These are phyloP conservation scores for Dreissena rostriformis DNA, from an alignment of 1,140 invertebrate species.

Conservation along the genomic window DNA sequence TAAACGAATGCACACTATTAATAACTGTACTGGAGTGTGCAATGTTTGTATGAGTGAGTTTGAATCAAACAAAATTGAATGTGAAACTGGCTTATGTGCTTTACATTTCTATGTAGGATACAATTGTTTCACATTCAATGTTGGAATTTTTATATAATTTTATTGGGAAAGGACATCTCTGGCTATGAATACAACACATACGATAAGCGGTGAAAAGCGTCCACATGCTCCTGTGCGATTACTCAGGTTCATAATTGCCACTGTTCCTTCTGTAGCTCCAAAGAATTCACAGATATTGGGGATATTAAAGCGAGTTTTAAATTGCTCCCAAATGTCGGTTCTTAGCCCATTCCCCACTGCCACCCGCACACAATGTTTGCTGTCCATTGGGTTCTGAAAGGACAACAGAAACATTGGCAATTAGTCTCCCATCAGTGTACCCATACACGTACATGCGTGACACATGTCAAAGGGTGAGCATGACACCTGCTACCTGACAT, in stretches of 20 bases:
- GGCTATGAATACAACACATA: constrained; percentile 37
- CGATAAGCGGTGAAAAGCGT: constrained; percentile 66
- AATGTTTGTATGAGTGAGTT: too few relatives aligned
- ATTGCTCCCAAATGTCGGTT: constrained; percentile 96
- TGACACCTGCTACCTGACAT: too few relatives aligned
- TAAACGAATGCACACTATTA: too few relatives aligned
- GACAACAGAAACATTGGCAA: constrained; percentile 20
- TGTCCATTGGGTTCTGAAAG: constrained; percentile 63
- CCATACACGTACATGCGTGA: too few relatives aligned
- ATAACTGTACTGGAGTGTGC: too few relatives aligned
- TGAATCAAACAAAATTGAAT: too few relatives aligned
- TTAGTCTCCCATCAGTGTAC: too few relatives aligned
- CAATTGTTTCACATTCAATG: not conserved
- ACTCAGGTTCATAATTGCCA: constrained; percentile 85
- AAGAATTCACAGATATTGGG: constrained; percentile 94
- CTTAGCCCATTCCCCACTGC: constrained; percentile 86
- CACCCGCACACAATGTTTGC: constrained; percentile 56
- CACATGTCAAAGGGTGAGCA: too few relatives aligned
- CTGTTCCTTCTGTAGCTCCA: constrained; percentile 97
- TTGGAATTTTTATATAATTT: not conserved
- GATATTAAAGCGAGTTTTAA: constrained; percentile 92
- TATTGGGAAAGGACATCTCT: not conserved
- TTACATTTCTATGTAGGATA: too few relatives aligned
- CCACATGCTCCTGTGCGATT: constrained; percentile 66
- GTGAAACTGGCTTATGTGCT: not conserved